Percentiles rank a stretch among this genome's conserved stretches.
Conservation (phyloP, 2,113 vertebrate species). For the Pterocles orientalis region DNA sequence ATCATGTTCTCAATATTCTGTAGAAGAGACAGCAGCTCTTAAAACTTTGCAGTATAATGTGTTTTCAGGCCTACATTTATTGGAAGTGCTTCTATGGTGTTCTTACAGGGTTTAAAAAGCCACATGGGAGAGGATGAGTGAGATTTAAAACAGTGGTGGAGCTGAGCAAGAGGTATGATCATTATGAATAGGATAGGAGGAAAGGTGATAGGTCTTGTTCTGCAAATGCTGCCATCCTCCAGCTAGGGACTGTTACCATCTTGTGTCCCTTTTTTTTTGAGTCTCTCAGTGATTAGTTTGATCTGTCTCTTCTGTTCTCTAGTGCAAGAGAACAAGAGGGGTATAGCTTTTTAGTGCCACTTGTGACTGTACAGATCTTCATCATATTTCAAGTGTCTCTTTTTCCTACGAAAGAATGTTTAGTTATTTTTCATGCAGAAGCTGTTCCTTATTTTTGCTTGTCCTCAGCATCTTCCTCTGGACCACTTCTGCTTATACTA, state of each 20-base stretch:
- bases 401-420: neutral
- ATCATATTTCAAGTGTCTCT: neutral
- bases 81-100: neutral
- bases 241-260: accelerated
- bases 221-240: neutral
- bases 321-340: neutral
- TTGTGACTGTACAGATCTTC: neutral
- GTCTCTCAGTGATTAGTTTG: neutral
- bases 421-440: neutral
- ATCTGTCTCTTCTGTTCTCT: neutral
- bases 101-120: neutral
- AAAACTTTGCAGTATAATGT: neutral
- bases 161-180: neutral
- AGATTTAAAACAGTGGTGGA: neutral
- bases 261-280: neutral
- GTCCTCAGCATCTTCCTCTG: neutral
- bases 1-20: neutral
- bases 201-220: neutral
- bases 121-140: neutral
- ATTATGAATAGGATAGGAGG: neutral
- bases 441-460: neutral
- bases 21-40: neutral
- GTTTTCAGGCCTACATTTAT: neutral
- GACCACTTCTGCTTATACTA: neutral
- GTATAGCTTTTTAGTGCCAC: neutral